Percentiles rank a stretch among this genome's conserved stretches.
phyloP scores from a whole-genome alignment of 2,888 invertebrate species.

The Stomorhina lunata region DNA sequence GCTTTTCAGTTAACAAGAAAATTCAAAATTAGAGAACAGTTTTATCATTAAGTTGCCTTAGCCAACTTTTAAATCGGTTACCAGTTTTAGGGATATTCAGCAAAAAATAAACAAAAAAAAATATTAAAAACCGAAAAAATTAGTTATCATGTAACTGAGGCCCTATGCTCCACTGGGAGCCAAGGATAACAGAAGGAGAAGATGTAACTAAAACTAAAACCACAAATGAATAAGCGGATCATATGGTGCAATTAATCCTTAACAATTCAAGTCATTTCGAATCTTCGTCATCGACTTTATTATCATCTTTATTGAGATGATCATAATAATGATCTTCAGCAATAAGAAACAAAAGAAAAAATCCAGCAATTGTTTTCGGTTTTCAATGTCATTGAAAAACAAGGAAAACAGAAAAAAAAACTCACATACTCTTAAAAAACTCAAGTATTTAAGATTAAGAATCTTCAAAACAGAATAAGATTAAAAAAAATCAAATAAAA shows the following conservation, averaged over 20 bases:
- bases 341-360: not conserved
- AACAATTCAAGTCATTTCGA: too few species aligned
- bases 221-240: not conserved
- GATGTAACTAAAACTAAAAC: too few species aligned
- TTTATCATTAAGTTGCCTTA: too few species aligned
- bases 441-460: constrained; percentile 23
- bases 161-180: too few species aligned
- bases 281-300: not conserved
- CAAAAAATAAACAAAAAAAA: too few species aligned
- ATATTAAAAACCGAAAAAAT: too few species aligned
- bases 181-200: too few species aligned
- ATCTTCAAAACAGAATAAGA: not conserved
- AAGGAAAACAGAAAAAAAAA: constrained; percentile 27
- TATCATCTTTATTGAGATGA: constrained; percentile 44
- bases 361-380: constrained; percentile 57
- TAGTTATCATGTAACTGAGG: too few species aligned
- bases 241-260: not conserved
- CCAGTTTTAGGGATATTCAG: too few species aligned
- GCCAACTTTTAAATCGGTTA: too few species aligned
- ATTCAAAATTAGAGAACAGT: too few species aligned
- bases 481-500: not conserved
- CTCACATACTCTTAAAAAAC: not conserved
- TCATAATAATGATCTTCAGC: constrained; percentile 32
- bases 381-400: constrained; percentile 63
- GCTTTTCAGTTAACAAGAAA: too few species aligned